Percentiles rank a stretch among this genome's conserved stretches.
Evolutionary conservation across 2,113 vertebrate species (phyloP).

Genomic region (Trachemys scripta): DNA sequence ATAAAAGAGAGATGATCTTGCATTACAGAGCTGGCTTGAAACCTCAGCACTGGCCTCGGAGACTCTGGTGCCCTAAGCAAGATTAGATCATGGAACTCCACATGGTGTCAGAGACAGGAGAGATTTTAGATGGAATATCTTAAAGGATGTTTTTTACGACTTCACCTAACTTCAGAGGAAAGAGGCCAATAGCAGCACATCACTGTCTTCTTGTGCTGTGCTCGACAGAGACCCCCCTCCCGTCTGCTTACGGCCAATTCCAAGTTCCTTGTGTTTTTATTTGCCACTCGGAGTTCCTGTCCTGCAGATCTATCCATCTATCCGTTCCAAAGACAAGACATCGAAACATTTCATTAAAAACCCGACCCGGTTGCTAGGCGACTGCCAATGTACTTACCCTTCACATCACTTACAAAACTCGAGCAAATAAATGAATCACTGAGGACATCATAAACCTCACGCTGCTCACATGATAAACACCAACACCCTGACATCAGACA

Average conservation of each 20-base stretch:
- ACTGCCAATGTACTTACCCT: not conserved
- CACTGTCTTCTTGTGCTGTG: not conserved
- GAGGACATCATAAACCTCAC: not conserved
- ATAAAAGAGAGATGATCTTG: not conserved
- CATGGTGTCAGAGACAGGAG: not conserved
- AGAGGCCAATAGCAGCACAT: not conserved
- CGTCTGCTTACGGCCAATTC: not conserved
- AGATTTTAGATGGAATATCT: not conserved
- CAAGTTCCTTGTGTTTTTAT: not conserved
- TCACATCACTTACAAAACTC: not conserved
- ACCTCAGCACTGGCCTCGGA: not conserved
- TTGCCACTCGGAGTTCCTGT: not conserved
- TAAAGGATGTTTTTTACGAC: not conserved
- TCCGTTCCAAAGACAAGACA: not conserved
- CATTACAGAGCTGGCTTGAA: not conserved
- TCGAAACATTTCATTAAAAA: not conserved
- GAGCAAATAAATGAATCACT: not conserved
- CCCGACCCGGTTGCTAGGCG: not conserved
- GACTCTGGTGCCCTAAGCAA: not conserved
- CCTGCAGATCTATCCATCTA: not conserved
- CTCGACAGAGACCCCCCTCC: not conserved
- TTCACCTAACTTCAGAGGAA: not conserved
- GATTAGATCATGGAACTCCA: not conserved
- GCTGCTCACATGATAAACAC: not conserved
- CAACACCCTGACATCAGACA: not conserved